These are phyloP conservation scores for Diarsia brunnea DNA, from an alignment of 2,888 invertebrate species.

Conservation along the genomic window DNA sequence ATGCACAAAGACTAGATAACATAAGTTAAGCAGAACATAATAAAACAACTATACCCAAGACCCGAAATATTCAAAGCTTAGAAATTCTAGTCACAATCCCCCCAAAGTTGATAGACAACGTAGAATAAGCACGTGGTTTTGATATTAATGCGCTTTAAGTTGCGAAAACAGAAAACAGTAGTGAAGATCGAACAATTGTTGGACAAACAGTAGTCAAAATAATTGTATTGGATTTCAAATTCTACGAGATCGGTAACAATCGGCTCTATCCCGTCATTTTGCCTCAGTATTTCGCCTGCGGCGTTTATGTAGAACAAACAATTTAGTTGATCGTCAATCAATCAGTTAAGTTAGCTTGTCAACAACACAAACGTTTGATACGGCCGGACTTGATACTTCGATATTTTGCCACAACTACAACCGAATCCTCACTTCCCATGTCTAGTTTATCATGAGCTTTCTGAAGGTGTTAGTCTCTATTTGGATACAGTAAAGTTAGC, in stretches of 20 bases:
- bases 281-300: constrained; percentile 12
- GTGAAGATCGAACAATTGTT: background rate
- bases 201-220: constrained; percentile 8
- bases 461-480: background rate
- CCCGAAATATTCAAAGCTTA: constrained; percentile 31
- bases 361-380: constrained; percentile 1
- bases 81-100: constrained; percentile 45
- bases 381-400: background rate
- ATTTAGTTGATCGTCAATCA: constrained; percentile 15
- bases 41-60: constrained; percentile 29
- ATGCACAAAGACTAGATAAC: constrained; percentile 5
- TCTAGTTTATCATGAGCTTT: background rate
- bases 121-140: constrained; percentile 37
- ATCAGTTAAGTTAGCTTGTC: constrained; percentile 13
- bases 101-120: constrained; percentile 39
- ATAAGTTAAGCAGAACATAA: constrained; percentile 19
- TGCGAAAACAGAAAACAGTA: constrained; percentile 11
- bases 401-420: background rate
- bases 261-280: background rate
- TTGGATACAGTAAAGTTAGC: background rate
- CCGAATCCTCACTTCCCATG: background rate
- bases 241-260: constrained; percentile 4
- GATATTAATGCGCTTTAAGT: constrained; percentile 35
- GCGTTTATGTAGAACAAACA: constrained; percentile 18
- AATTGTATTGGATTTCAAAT: background rate